Percentiles rank a stretch among this genome's conserved stretches.
Conservation (phyloP, 2,888 invertebrate species). For the Eupithecia subfuscata region DNA sequence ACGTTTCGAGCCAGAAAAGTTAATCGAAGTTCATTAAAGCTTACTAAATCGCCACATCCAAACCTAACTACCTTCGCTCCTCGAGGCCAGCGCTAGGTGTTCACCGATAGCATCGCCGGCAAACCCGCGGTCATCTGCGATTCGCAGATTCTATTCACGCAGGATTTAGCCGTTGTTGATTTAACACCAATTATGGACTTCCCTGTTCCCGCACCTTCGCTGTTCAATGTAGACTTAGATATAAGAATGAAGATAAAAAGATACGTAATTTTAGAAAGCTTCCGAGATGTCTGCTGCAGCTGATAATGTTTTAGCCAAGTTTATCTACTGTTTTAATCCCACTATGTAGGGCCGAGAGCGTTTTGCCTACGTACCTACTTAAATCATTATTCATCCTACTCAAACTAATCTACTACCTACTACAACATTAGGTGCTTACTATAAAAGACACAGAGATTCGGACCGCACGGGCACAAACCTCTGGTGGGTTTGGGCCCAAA, state of each 20-base stretch:
- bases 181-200: conserved; percentile 84
- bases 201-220: conserved; percentile 61
- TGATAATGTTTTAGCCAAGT: neutral
- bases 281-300: neutral
- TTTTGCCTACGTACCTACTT: neutral
- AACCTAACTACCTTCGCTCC: conserved; percentile 3
- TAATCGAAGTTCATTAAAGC: neutral
- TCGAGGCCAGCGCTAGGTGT: conserved; percentile 71
- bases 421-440: neutral
- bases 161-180: conserved; percentile 81
- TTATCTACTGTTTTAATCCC: neutral
- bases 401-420: neutral
- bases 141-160: conserved; percentile 81
- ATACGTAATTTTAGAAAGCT: neutral
- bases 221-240: conserved; percentile 37
- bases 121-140: conserved; percentile 78
- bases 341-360: neutral
- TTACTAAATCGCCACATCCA: conserved; percentile 2
- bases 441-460: too few relatives aligned
- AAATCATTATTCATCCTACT: neutral
- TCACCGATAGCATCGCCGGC: conserved; percentile 75
- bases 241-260: conserved; percentile 2
- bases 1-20: too few relatives aligned
- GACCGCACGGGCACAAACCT: too few relatives aligned
- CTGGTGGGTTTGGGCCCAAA: too few relatives aligned